Percentiles rank a stretch among this genome's conserved stretches.
Evolutionary conservation across 2,113 vertebrate species (phyloP).

Genomic region (Mus musculus): DNA sequence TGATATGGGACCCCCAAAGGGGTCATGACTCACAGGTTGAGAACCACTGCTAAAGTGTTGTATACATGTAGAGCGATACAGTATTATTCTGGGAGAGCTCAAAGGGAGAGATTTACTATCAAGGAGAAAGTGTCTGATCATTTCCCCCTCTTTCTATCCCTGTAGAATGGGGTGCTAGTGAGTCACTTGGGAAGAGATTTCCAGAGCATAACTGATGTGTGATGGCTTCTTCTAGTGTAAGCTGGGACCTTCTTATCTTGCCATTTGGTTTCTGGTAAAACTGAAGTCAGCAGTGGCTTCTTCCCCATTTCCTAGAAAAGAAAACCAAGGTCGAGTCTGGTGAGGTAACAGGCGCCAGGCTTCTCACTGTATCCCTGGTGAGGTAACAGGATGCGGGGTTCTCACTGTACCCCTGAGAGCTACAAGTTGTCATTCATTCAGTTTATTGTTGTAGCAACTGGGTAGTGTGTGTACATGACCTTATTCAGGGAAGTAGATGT

Average conservation of each 20-base stretch:
- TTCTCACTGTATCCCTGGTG: slow-evolving; percentile 20
- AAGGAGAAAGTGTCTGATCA: background rate
- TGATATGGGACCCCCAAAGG: background rate
- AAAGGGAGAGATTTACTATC: background rate
- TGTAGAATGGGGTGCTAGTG: background rate
- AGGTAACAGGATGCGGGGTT: background rate
- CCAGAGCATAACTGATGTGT: background rate
- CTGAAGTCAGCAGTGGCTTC: slow-evolving; percentile 68
- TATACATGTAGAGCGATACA: rapidly evolving
- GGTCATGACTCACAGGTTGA: background rate
- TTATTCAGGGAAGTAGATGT: background rate
- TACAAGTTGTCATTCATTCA: background rate
- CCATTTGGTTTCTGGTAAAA: slow-evolving; percentile 62
- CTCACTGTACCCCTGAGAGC: slow-evolving; percentile 5
- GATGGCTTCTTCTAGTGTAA: background rate
- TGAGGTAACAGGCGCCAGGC: background rate
- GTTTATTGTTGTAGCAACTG: background rate
- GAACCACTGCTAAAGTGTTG: background rate
- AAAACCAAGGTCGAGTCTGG: slow-evolving; percentile 48
- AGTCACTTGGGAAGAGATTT: slow-evolving; percentile 44
- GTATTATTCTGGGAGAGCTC: background rate
- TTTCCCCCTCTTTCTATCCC: background rate
- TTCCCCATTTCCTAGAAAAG: slow-evolving; percentile 80
- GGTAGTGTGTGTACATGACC: slow-evolving; percentile 9
- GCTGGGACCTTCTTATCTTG: slow-evolving; percentile 44